phyloP scores from a whole-genome alignment of 2,888 invertebrate genomes.

The Lycia hirtaria region DNA sequence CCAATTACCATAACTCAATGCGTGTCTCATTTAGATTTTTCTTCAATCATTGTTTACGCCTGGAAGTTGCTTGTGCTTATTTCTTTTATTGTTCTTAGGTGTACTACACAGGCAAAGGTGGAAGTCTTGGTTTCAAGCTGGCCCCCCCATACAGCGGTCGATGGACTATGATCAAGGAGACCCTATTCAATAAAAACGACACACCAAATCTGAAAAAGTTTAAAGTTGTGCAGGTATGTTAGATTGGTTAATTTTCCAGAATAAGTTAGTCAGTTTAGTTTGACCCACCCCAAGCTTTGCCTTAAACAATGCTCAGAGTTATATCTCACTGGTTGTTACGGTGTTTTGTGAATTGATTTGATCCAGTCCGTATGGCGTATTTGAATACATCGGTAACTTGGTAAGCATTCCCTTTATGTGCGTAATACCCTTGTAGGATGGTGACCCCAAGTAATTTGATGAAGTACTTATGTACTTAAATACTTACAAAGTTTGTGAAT shows the following conservation, averaged over 20 bases:
- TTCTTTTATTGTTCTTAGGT: conserved; percentile 75
- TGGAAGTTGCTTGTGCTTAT: neutral
- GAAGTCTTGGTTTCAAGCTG: conserved; percentile 93
- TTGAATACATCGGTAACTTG: neutral
- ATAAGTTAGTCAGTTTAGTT: neutral
- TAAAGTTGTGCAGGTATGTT: conserved; percentile 68
- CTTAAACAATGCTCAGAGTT: neutral
- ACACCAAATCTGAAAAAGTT: conserved; percentile 66
- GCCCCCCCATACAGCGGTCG: conserved; percentile 82
- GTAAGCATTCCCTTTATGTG: too few relatives aligned
- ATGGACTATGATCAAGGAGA: conserved; percentile 87
- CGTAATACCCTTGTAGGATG: too few relatives aligned
- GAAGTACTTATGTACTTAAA: too few relatives aligned
- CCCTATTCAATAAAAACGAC: conserved; percentile 69
- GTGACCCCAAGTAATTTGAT: too few relatives aligned
- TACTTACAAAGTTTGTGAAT: too few relatives aligned
- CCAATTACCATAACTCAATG: too few relatives aligned
- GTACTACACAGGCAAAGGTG: conserved; percentile 94
- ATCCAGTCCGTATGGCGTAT: neutral
- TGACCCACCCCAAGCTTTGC: neutral
- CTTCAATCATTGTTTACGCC: too few relatives aligned
- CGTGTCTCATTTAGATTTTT: too few relatives aligned
- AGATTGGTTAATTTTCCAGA: neutral
- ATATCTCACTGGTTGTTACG: conserved; percentile 5
- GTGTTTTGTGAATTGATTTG: neutral